These are phyloP conservation scores for Tragulus kanchil DNA, from an alignment of 2,113 vertebrate species.

Conservation along the genomic window DNA sequence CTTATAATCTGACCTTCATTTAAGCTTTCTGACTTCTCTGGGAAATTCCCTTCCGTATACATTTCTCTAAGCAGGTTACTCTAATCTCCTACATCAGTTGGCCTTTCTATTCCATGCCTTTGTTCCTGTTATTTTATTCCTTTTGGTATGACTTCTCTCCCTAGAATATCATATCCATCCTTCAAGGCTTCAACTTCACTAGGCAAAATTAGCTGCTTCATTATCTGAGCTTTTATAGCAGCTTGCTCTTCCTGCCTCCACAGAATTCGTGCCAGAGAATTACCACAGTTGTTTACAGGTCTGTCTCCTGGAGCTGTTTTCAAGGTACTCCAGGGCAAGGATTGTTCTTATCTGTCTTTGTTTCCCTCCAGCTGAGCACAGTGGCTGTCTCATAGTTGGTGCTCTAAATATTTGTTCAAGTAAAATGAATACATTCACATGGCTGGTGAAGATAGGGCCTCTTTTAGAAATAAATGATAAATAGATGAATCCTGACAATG, in stretches of 20 bases:
- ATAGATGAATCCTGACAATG: constrained; percentile 55
- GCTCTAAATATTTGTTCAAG: constrained; percentile 67
- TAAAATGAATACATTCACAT: constrained; percentile 60
- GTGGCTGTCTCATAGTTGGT: constrained; percentile 16
- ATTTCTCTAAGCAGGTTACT: not conserved
- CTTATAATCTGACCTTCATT: constrained; percentile 33
- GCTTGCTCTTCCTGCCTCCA: constrained; percentile 2
- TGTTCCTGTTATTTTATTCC: not conserved
- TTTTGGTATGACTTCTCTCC: constrained; percentile 27
- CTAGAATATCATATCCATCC: constrained; percentile 34
- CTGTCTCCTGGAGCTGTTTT: constrained; percentile 38
- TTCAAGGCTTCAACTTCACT: constrained; percentile 39
- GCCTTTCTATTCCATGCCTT: not conserved
- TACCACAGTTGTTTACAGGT: constrained; percentile 3
- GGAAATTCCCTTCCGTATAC: not conserved
- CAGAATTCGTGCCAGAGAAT: not conserved
- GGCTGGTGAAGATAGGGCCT: constrained; percentile 4
- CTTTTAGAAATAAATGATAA: constrained; percentile 68
- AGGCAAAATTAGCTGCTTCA: constrained; percentile 50
- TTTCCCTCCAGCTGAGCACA: constrained; percentile 45
- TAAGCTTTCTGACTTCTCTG: not conserved
- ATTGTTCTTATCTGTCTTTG: constrained; percentile 60
- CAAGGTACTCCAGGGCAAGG: constrained; percentile 20
- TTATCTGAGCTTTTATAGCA: constrained; percentile 10
- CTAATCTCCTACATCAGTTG: not conserved